Evolutionary conservation across 2,113 vertebrate genomes (phyloP).

Genomic region (Muntiacus muntjak): DNA sequence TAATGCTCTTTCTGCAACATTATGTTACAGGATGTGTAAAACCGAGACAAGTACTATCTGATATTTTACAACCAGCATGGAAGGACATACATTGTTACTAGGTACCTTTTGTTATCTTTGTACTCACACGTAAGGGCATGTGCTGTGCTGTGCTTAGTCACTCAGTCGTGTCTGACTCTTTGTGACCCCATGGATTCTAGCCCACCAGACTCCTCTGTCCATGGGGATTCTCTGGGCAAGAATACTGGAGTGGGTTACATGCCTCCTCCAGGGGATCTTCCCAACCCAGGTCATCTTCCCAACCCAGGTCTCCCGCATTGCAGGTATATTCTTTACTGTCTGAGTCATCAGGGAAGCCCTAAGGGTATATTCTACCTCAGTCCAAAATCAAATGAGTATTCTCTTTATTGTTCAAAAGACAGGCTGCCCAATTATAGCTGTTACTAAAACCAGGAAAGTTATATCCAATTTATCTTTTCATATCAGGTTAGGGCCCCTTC

Average conservation of each 20-base stretch:
- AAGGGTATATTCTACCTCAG: background rate
- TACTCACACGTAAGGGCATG: background rate
- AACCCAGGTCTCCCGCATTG: background rate
- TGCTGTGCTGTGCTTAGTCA: background rate
- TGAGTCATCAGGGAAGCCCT: background rate
- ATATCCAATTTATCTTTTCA: background rate
- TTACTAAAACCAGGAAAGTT: background rate
- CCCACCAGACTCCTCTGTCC: background rate
- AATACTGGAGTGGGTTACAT: background rate
- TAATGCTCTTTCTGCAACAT: background rate
- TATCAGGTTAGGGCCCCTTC: background rate
- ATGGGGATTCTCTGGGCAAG: background rate
- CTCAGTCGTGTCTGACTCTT: background rate
- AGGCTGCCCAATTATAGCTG: background rate
- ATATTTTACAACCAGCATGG: background rate
- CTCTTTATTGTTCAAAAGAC: constrained; percentile 20
- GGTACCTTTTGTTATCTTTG: background rate
- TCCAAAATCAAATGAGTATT: background rate
- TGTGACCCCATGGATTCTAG: background rate
- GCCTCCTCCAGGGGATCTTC: background rate
- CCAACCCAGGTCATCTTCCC: background rate
- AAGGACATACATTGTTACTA: background rate
- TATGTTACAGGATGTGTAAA: background rate
- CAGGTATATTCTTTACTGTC: background rate
- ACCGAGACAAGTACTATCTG: background rate